phyloP scores from a whole-genome alignment of 2,888 invertebrate genomes.

The Eupsilia transversa region DNA sequence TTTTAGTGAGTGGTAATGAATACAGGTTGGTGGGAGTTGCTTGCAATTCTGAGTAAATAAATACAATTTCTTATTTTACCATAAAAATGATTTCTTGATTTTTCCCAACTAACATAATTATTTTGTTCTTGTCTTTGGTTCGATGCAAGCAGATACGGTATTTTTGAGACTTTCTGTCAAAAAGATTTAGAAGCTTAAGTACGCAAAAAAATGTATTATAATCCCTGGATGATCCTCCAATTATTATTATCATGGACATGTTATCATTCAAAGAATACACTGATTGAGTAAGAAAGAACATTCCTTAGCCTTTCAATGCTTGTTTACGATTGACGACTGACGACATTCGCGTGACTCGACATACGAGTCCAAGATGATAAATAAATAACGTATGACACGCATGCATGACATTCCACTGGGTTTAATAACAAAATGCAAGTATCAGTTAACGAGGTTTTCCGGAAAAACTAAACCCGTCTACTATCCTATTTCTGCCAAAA shows the following conservation, averaged over 20 bases:
- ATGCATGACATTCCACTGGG: slow-evolving; percentile 21
- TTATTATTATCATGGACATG: neutral
- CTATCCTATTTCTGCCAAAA: neutral
- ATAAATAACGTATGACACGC: slow-evolving; percentile 37
- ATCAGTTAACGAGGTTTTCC: neutral
- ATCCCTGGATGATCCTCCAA: neutral
- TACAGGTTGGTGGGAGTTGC: neutral
- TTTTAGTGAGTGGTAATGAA: slow-evolving; percentile 37
- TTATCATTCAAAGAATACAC: slow-evolving; percentile 3
- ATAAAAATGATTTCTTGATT: neutral
- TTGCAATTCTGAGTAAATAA: neutral
- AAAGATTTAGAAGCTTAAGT: neutral
- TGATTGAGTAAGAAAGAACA: slow-evolving; percentile 28
- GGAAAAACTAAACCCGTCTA: neutral
- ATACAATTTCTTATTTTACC: neutral
- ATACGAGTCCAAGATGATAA: slow-evolving; percentile 16
- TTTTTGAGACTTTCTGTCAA: neutral
- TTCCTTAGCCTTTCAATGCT: slow-evolving; percentile 37
- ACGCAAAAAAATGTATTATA: too few species aligned
- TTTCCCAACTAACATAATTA: neutral
- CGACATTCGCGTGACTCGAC: slow-evolving; percentile 25
- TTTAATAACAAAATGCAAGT: neutral
- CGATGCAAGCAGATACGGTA: neutral
- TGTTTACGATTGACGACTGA: slow-evolving; percentile 30
- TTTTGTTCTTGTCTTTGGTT: neutral